These are phyloP conservation scores for Siniperca scherzeri DNA, from an alignment of 2,797 vertebrate genomes.

Conservation along the genomic window DNA sequence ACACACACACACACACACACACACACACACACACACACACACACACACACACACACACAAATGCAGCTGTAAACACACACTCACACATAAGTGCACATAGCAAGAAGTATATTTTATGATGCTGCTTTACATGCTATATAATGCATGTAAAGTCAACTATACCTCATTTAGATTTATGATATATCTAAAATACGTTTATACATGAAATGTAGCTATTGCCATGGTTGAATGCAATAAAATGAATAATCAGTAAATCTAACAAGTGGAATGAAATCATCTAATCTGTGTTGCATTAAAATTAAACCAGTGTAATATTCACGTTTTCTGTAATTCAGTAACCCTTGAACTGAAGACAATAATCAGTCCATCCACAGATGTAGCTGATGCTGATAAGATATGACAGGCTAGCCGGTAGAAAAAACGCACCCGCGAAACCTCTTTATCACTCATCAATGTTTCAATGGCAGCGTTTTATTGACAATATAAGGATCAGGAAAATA, in stretches of 20 bases:
- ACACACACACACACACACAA: background rate
- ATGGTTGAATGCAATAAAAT: constrained; percentile 1
- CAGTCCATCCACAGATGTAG: constrained; percentile 47
- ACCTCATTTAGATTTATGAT: constrained; percentile 10
- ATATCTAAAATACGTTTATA: constrained; percentile 3
- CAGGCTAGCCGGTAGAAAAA: constrained; percentile 49
- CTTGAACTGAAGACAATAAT: constrained; percentile 45
- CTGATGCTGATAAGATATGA: constrained; percentile 66
- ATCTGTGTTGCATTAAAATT: constrained; percentile 24
- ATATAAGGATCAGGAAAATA: constrained; percentile 62
- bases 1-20: constrained; percentile 26
- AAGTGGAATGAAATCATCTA: constrained; percentile 33
- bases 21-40: background rate
- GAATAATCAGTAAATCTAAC: constrained; percentile 23
- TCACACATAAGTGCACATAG: background rate
- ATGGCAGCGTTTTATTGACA: constrained; percentile 66
- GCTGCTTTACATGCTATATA: background rate
- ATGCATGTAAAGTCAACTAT: constrained; percentile 12
- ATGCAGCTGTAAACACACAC: constrained; percentile 20
- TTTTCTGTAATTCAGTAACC: constrained; percentile 45
- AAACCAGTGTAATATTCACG: constrained; percentile 21
- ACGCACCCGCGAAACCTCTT: constrained; percentile 46
- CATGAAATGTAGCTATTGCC: background rate
- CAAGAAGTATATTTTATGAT: constrained; percentile 14
- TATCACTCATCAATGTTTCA: constrained; percentile 60